A percentile compares a stretch with the other conserved stretches of the same genome.
These are phyloP conservation scores for Glossophaga mutica DNA, from an alignment of 2,797 vertebrate genomes.

Conservation along the genomic window DNA sequence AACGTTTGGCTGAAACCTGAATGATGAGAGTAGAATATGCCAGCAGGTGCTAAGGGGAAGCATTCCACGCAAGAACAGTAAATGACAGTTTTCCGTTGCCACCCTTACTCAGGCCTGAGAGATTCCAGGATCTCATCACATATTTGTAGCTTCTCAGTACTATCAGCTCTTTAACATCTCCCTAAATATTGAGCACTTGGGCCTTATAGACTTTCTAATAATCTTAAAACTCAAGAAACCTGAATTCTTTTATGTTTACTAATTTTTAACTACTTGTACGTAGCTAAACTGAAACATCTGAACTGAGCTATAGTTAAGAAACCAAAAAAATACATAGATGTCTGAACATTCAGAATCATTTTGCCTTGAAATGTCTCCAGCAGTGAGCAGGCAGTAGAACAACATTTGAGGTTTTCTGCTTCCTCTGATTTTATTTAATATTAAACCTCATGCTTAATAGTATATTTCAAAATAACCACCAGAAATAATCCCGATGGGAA, in stretches of 20 bases:
- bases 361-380: not conserved
- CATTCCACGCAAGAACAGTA: not conserved
- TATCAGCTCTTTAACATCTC: not conserved
- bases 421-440: not conserved
- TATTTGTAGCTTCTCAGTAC: not conserved
- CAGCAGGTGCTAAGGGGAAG: not conserved
- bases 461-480: not conserved
- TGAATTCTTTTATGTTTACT: not conserved
- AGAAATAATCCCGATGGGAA: not conserved
- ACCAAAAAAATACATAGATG: not conserved
- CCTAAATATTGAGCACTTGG: not conserved
- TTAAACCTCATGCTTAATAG: not conserved
- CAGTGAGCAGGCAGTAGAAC: not conserved
- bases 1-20: not conserved
- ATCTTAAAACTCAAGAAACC: not conserved
- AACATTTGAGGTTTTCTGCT: not conserved
- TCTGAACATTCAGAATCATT: not conserved
- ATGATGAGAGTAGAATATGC: not conserved
- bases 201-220: not conserved
- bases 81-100: not conserved
- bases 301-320: not conserved
- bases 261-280: not conserved
- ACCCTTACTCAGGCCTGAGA: not conserved
- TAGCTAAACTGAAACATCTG: not conserved
- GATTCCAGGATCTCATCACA: not conserved